Conservation (phyloP, 35 echinoderm and acorn worm species). For the Hemicentrotus pulcherrimus region DNA sequence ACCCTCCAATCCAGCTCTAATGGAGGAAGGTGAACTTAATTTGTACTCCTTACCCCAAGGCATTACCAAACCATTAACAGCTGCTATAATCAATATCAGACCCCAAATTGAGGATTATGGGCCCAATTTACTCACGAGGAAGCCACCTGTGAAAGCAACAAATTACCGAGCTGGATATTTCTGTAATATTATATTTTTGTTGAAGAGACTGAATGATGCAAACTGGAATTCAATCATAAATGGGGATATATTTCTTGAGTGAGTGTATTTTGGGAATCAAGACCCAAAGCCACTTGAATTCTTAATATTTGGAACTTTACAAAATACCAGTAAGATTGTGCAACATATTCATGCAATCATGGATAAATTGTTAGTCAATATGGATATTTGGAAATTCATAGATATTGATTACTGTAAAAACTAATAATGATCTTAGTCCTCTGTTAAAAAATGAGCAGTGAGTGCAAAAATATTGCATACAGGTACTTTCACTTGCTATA, state of each 20-base stretch:
- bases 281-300: too few relatives aligned
- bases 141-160: neutral
- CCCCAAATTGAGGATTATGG: neutral
- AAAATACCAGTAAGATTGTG: too few relatives aligned
- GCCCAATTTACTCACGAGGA: neutral
- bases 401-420: neutral
- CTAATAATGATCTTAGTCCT: neutral
- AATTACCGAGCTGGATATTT: neutral
- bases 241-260: too few relatives aligned
- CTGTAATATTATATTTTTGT: neutral
- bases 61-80: conserved; percentile 18
- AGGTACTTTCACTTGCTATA: neutral
- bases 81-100: neutral
- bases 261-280: too few relatives aligned
- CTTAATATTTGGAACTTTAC: too few relatives aligned
- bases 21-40: neutral
- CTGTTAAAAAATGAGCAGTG: neutral
- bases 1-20: neutral
- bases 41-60: neutral
- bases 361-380: neutral
- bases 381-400: neutral
- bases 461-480: neutral
- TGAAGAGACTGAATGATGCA: neutral
- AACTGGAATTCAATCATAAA: too few relatives aligned
- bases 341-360: neutral